A percentile compares a stretch with the other conserved stretches of the same genome.
Conservation (phyloP, 2,113 vertebrate genomes). For the Plestiodon gilberti region DNA sequence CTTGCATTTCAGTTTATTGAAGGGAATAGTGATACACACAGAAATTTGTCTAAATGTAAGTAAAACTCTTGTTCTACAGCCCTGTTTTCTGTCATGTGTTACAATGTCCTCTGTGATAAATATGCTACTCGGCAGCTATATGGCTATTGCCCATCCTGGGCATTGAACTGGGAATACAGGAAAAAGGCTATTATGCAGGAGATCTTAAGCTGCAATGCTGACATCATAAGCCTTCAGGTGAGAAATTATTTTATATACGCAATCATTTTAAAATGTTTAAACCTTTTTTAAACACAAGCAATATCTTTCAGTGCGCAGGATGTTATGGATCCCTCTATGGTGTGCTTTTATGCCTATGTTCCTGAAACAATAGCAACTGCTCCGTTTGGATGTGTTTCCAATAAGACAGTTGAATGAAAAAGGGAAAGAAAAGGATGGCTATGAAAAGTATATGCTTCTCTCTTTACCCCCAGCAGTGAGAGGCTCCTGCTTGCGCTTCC, state of each 20-base stretch:
- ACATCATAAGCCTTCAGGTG: slow-evolving; percentile 98
- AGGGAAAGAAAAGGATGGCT: slow-evolving; percentile 55
- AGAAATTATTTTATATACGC: slow-evolving; percentile 34
- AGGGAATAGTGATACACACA: slow-evolving; percentile 8
- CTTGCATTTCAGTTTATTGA: background rate
- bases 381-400: slow-evolving; percentile 35
- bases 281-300: slow-evolving; percentile 1
- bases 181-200: slow-evolving; percentile 99
- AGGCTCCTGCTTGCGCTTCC: slow-evolving; percentile 46
- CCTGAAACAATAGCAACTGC: slow-evolving; percentile 50
- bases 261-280: slow-evolving; percentile 54
- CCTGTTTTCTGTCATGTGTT: slow-evolving; percentile 98
- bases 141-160: slow-evolving; percentile 97
- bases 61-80: slow-evolving; percentile 78
- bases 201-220: slow-evolving; percentile 92
- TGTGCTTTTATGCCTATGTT: slow-evolving; percentile 41
- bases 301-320: background rate
- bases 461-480: background rate
- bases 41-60: slow-evolving; percentile 42
- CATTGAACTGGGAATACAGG: slow-evolving; percentile 97
- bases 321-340: slow-evolving; percentile 53
- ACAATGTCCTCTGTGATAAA: slow-evolving; percentile 98
- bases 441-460: slow-evolving; percentile 54
- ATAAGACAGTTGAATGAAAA: slow-evolving; percentile 55
- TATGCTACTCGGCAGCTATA: slow-evolving; percentile 97